Percentiles rank a stretch among this genome's conserved stretches.
These are phyloP conservation scores for Trimorus sp. DNA, from an alignment of 2,888 invertebrate genomes.

Conservation along the genomic window DNA sequence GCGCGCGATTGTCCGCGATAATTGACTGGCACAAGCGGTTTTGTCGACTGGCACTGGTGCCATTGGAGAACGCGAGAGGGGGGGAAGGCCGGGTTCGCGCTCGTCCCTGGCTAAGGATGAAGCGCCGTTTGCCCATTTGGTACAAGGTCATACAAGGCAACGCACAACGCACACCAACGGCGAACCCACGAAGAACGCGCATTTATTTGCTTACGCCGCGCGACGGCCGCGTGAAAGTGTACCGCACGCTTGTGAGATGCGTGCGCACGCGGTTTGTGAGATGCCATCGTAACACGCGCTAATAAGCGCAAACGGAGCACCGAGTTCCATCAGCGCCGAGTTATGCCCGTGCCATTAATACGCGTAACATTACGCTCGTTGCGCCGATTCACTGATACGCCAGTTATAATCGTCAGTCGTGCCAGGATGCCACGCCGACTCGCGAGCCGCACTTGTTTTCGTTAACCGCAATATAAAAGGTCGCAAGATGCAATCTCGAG, in stretches of 20 bases:
- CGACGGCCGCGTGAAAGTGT: conserved; percentile 51
- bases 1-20: no score
- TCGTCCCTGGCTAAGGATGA: conserved; percentile 73
- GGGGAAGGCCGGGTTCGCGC: conserved; percentile 20
- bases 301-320: conserved; percentile 45
- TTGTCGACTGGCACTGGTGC: no score
- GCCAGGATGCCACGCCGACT: no score
- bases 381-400: conserved; percentile 1
- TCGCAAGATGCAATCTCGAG: no score
- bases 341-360: conserved; percentile 33
- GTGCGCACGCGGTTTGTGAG: conserved; percentile 19
- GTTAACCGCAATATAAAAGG: no score
- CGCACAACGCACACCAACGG: conserved; percentile 5
- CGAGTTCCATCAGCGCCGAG: conserved; percentile 27
- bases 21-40: no score
- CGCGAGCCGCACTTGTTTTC: neutral
- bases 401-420: conserved; percentile 14
- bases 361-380: conserved; percentile 11
- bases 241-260: conserved; percentile 34
- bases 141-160: conserved; percentile 72
- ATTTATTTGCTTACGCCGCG: conserved; percentile 48
- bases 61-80: neutral
- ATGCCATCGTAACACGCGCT: conserved; percentile 31
- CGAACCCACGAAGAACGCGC: conserved; percentile 63
- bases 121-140: conserved; percentile 76